phyloP scores from a whole-genome alignment of 2,888 invertebrate genomes.

The Drosophila melanocephala region DNA sequence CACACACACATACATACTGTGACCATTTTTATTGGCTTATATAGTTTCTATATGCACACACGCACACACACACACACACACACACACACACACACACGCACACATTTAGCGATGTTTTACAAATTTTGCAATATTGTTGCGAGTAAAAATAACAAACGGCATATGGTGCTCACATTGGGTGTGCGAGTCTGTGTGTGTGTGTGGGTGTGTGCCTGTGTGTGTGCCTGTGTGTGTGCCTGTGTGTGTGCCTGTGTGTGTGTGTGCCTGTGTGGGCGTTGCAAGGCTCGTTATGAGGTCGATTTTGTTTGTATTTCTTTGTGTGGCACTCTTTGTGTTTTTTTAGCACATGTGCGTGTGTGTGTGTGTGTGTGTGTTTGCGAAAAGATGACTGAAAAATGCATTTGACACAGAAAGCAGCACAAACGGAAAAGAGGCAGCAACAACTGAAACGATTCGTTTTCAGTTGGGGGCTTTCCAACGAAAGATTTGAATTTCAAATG shows the following conservation, averaged over 20 bases:
- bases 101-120: constrained; percentile 1
- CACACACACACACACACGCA: constrained; percentile 5
- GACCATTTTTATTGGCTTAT: constrained; percentile 57
- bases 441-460: neutral
- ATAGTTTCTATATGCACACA: constrained; percentile 27
- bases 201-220: neutral
- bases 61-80: neutral
- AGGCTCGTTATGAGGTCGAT: constrained; percentile 73
- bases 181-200: neutral
- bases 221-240: constrained; percentile 14
- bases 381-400: constrained; percentile 78
- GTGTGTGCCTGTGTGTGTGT: constrained; percentile 34
- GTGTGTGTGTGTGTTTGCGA: constrained; percentile 15
- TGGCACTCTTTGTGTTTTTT: neutral
- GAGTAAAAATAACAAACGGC: constrained; percentile 57
- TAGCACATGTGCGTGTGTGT: neutral
- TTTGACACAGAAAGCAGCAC: constrained; percentile 68
- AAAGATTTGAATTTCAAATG: constrained; percentile 1
- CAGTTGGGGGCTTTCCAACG: neutral
- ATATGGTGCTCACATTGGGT: constrained; percentile 36
- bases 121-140: constrained; percentile 56
- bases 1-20: constrained; percentile 16
- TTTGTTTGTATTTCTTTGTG: constrained; percentile 23
- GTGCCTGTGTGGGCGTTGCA: constrained; percentile 47
- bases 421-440: neutral